Base-by-base conservation (phyloP, 2,888 invertebrate genomes). In the Mythimna lalbum region DNA sequence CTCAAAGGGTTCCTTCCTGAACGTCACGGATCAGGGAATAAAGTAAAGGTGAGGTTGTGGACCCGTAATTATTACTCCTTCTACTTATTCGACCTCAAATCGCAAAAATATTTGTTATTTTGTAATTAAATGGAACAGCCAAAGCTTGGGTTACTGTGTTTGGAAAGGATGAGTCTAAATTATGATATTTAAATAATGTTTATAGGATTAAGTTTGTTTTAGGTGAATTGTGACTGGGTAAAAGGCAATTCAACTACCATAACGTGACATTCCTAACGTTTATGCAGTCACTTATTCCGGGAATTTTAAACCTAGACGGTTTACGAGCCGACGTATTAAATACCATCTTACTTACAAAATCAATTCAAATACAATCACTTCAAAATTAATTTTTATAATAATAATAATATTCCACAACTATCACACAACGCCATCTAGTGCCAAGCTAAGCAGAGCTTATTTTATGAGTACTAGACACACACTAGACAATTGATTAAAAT, bases 21-120 rank as follows among this genome's bases (percentile, higher is more conserved):
- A 75, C 73, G 66, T 66, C 67, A 73, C 62, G 73, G 73, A 57
- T 81, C 74, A 81, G 55, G 67, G 70, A 49, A 59, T 73, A 55
- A 33, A 36, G 50, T 62, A 71, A 78, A 81, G 69, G 69, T 80
- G 49, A 64, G 39, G 17, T 27, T 33, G 23, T 23, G 49, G 52
- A 21, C 31, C 36, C 31, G 47, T 71, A 67, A 76, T 68, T 78
- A 60, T 59, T 60, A 50, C 39, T 31, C 31, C 67, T 31, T 57
- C 23, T 21, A 55, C 49, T 53, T 47, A 2, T 77, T 71, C 39
- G 19, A 49, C 23, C 49, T 59, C 6, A 77, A 73, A 76, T 50
- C 23, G 55, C 49, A 43, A 49, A 75, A 68, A 67, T 62, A 62
- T 60, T 73, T 57, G 23, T 31, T 57, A 7, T 49, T 39, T 2